These are phyloP conservation scores for Campoplex nolae DNA, from an alignment of 2,888 invertebrate genomes.

Conservation along the genomic window DNA sequence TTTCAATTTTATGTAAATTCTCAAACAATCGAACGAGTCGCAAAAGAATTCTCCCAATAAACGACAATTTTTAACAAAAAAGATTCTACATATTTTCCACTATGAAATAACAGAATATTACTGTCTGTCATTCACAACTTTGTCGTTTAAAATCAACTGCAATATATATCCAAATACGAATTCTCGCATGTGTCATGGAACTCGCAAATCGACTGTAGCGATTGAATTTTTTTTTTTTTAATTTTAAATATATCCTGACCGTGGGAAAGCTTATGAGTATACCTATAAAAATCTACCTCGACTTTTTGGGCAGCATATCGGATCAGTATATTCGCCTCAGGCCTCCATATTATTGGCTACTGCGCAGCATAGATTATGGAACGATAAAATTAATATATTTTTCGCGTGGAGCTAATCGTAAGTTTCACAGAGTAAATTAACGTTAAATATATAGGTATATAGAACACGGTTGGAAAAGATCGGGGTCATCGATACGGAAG, in stretches of 20 bases:
- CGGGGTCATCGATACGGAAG: slow-evolving; percentile 42
- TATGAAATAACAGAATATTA: no score
- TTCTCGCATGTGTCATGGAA: no score
- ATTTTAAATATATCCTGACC: not conserved
- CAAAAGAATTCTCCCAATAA: no score
- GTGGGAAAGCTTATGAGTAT: not conserved
- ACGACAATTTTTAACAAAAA: no score
- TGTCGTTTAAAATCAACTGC: no score
- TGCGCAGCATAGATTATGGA: not conserved
- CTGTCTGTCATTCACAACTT: no score
- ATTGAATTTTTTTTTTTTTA: not conserved
- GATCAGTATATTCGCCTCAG: not conserved
- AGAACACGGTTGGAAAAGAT: slow-evolving; percentile 13
- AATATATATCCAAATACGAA: no score
- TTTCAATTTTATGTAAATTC: no score
- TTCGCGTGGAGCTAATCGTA: slow-evolving; percentile 44
- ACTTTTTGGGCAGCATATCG: not conserved
- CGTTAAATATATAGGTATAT: slow-evolving; percentile 12
- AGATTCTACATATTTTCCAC: no score
- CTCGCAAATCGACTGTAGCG: not conserved
- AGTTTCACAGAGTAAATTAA: slow-evolving; percentile 21
- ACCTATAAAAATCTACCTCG: not conserved
- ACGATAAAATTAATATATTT: slow-evolving; percentile 27
- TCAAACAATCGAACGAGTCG: no score
- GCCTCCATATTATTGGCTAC: not conserved